Evolutionary conservation across 1,140 invertebrate species (phyloP).

Genomic region (Tachypleus tridentatus): DNA sequence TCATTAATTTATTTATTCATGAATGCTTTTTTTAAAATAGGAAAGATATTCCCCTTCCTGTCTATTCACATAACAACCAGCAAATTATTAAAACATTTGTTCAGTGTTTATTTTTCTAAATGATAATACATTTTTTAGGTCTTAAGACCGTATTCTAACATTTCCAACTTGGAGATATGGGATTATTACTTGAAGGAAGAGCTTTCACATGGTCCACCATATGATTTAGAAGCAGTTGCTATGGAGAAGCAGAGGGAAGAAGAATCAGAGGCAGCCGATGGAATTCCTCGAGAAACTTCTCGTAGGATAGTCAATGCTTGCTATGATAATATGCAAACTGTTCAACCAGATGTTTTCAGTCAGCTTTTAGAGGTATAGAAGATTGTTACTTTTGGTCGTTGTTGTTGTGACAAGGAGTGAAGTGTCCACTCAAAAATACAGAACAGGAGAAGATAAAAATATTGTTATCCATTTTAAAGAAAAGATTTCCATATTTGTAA

Average conservation of each 20-base stretch:
- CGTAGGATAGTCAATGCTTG: slow-evolving; percentile 42
- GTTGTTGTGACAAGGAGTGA: too few relatives aligned
- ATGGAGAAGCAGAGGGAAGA: slow-evolving; percentile 52
- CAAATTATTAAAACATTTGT: too few relatives aligned
- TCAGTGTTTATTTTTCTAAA: too few relatives aligned
- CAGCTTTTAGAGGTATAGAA: slow-evolving; percentile 52
- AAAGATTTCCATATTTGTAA: too few relatives aligned
- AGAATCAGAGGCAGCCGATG: slow-evolving; percentile 40
- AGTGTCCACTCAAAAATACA: too few relatives aligned
- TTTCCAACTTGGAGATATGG: slow-evolving; percentile 81
- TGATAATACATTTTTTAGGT: slow-evolving; percentile 32
- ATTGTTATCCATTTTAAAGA: too few relatives aligned
- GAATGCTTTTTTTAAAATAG: too few relatives aligned
- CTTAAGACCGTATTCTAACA: slow-evolving; percentile 68
- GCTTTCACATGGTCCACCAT: slow-evolving; percentile 76
- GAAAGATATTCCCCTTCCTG: too few relatives aligned
- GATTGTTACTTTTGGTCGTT: too few relatives aligned
- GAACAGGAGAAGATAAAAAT: too few relatives aligned
- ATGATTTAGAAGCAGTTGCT: slow-evolving; percentile 74
- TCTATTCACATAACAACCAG: too few relatives aligned
- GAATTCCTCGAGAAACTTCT: slow-evolving; percentile 14
- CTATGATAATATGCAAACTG: slow-evolving; percentile 66
- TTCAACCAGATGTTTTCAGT: slow-evolving; percentile 74
- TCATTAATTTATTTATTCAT: too few relatives aligned
- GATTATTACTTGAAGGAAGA: slow-evolving; percentile 86